A percentile compares a stretch with the other conserved stretches of the same genome.
Evolutionary conservation across 2,888 invertebrate genomes (phyloP).

Genomic region (Protonemura montana): DNA sequence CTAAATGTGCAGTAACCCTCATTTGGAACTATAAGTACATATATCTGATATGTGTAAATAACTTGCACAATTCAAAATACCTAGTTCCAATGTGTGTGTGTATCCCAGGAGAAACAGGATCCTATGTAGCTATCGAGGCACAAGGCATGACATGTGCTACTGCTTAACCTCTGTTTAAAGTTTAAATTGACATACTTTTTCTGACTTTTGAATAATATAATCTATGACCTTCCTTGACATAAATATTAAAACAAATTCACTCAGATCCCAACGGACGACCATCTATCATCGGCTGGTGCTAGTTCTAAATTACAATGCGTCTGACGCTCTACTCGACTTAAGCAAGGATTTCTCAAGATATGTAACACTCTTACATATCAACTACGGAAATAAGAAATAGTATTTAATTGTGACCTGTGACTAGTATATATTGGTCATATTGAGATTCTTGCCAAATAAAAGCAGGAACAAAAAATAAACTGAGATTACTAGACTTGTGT

Average conservation of each 20-base stretch:
- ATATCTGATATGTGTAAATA: no score
- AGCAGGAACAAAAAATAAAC: not conserved
- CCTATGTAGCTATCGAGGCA: no score
- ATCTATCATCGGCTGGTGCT: not conserved
- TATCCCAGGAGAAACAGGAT: no score
- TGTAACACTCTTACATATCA: no score
- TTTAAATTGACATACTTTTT: conserved; percentile 30
- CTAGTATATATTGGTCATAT: not conserved
- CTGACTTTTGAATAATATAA: not conserved
- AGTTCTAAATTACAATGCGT: no score
- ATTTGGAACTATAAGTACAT: no score
- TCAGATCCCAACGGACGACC: not conserved
- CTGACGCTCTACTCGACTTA: no score
- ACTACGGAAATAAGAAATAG: not conserved
- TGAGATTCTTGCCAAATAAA: not conserved
- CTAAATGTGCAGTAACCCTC: no score
- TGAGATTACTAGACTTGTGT: not conserved
- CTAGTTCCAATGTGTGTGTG: no score
- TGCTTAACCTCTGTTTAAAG: conserved; percentile 9
- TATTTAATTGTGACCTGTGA: not conserved
- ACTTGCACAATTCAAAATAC: no score
- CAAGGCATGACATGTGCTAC: not conserved
- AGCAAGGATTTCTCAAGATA: no score
- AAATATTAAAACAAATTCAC: conserved; percentile 39
- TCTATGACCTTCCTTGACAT: conserved; percentile 21